These are phyloP conservation scores for Glossosoma conforme DNA, from an alignment of 1,140 invertebrate genomes.

Conservation along the genomic window DNA sequence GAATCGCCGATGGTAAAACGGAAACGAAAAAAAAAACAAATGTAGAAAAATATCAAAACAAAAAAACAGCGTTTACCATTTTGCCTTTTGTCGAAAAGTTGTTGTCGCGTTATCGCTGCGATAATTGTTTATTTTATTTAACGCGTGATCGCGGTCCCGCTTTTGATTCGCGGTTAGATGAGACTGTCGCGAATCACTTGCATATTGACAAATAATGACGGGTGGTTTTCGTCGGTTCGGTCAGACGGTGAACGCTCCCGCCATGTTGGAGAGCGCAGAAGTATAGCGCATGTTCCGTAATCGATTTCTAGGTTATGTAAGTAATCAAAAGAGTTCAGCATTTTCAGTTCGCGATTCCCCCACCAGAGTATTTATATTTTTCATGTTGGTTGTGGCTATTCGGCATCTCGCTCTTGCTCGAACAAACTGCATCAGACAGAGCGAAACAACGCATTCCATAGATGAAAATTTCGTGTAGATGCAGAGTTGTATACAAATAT, in stretches of 20 bases:
- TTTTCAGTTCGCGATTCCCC: constrained; percentile 22
- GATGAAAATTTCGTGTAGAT: not conserved
- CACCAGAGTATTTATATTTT: constrained; percentile 29
- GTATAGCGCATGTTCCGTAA: constrained; percentile 32
- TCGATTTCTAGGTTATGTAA: constrained; percentile 34
- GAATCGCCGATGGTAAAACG: constrained; percentile 1
- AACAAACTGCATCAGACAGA: too few species aligned
- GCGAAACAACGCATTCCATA: constrained; percentile 13
- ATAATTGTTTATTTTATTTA: too few species aligned
- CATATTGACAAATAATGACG: constrained; percentile 38
- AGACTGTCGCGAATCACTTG: too few species aligned
- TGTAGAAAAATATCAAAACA: constrained; percentile 27
- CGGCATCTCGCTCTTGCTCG: constrained; percentile 14
- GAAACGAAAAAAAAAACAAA: constrained; percentile 14
- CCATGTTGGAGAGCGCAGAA: constrained; percentile 40
- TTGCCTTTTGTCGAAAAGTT: constrained; percentile 13
- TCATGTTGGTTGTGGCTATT: constrained; percentile 11
- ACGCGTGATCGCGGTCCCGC: too few species aligned
- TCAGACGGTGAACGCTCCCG: constrained; percentile 48
- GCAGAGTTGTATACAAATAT: too few species aligned
- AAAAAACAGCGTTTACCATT: constrained; percentile 26
- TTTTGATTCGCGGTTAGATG: too few species aligned
- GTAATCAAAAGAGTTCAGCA: constrained; percentile 24
- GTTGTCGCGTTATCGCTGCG: too few species aligned
- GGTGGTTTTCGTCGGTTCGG: constrained; percentile 31